phyloP scores from a whole-genome alignment of 2,797 vertebrate species.

The Gambelia wislizenii region DNA sequence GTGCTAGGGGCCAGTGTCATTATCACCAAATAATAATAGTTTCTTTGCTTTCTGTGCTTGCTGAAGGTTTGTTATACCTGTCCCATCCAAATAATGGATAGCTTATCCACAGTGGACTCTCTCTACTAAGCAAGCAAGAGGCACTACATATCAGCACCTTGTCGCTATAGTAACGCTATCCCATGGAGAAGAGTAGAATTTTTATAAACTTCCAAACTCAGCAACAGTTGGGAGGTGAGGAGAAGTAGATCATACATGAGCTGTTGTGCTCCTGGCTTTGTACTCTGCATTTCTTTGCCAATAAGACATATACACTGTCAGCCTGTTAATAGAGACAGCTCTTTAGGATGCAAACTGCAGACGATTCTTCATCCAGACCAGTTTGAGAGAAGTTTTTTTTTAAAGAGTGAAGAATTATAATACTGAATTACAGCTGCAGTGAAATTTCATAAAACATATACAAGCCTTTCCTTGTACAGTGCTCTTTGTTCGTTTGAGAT shows the following conservation, averaged over 20 bases:
- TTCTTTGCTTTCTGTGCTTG: neutral
- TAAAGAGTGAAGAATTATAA: neutral
- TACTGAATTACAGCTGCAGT: neutral
- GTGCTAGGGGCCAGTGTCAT: too few relatives aligned
- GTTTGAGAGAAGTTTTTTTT: neutral
- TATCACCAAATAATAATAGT: neutral
- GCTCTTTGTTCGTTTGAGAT: constrained; percentile 42
- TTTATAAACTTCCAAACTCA: constrained; percentile 8
- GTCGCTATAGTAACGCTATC: neutral
- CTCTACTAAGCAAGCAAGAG: neutral
- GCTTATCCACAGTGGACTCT: neutral
- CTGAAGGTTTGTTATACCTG: neutral
- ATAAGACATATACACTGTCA: neutral
- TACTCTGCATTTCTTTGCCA: neutral
- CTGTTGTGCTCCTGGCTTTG: constrained; percentile 9
- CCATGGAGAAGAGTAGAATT: neutral
- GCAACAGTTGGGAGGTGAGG: constrained; percentile 19
- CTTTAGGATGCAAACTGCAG: neutral
- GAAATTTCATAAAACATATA: constrained; percentile 29
- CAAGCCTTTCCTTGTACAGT: constrained; percentile 62
- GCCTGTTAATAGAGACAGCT: neutral
- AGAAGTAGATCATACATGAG: constrained; percentile 54
- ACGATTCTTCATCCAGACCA: neutral
- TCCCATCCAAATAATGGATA: neutral
- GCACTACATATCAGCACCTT: neutral